Conservation (phyloP, 2,888 invertebrate species). For the Cephus pygmeus region DNA sequence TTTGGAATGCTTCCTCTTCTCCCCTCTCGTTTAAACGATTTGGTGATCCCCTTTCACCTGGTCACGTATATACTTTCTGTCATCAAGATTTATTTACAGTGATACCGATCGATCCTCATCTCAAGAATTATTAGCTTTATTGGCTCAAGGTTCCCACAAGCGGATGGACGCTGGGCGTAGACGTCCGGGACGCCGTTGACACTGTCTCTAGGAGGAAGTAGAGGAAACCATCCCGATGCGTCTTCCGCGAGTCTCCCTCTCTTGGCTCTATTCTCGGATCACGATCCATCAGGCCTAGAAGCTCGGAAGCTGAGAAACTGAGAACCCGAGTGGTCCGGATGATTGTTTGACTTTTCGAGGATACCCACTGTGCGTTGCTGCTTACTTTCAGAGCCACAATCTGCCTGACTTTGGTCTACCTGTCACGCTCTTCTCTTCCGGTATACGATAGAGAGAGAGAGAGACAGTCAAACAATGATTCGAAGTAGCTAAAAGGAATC, state of each 20-base stretch:
- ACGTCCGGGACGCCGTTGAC: background rate
- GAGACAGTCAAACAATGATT: constrained; percentile 2
- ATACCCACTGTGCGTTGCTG: background rate
- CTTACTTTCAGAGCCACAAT: background rate
- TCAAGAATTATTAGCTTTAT: background rate
- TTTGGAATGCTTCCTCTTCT: background rate
- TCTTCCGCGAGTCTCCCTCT: background rate
- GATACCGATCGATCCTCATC: background rate
- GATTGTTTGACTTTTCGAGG: constrained; percentile 2
- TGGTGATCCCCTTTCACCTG: background rate
- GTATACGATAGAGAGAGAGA: constrained; percentile 17
- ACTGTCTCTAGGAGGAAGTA: background rate
- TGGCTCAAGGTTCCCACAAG: background rate
- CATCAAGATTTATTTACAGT: background rate
- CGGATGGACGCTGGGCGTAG: background rate
- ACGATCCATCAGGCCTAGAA: background rate
- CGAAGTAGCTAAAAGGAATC: constrained; percentile 1
- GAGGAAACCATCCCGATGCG: background rate
- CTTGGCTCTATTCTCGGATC: constrained; percentile 5
- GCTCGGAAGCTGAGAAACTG: background rate
- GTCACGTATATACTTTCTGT: background rate
- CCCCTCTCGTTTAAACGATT: background rate
- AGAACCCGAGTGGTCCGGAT: background rate
- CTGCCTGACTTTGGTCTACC: background rate
- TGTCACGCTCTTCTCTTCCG: background rate